Conservation (phyloP, 2,797 vertebrate genomes). For the Muscicapa comitata region DNA sequence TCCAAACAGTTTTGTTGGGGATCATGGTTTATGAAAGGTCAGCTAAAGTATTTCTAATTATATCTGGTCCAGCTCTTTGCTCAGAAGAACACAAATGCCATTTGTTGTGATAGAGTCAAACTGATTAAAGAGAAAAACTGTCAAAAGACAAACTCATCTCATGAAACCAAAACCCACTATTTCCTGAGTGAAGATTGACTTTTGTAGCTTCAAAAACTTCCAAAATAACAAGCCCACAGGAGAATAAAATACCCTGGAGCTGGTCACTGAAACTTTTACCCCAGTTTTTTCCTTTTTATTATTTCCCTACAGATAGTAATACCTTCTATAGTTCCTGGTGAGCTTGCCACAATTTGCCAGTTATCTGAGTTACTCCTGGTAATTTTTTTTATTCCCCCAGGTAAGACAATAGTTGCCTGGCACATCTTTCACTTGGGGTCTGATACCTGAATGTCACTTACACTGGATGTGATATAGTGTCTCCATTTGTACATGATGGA, state of each 20-base stretch:
- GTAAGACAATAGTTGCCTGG: neutral
- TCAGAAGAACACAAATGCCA: slow-evolving; percentile 51
- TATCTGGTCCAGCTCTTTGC: slow-evolving; percentile 38
- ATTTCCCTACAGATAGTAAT: neutral
- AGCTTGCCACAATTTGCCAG: neutral
- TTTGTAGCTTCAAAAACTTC: neutral
- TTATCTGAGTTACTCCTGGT: neutral
- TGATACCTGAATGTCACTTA: neutral
- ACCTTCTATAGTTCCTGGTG: neutral
- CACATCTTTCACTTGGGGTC: neutral
- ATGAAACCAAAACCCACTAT: neutral
- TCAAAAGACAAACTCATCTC: slow-evolving; percentile 15
- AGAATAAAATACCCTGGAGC: neutral
- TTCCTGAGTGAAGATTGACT: neutral
- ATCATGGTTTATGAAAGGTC: slow-evolving; percentile 74
- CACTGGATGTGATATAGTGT: rapidly evolving
- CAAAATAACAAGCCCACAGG: neutral
- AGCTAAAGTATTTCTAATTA: slow-evolving; percentile 75
- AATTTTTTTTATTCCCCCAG: neutral
- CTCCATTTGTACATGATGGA: rapidly evolving
- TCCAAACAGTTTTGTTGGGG: slow-evolving; percentile 66
- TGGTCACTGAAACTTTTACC: neutral
- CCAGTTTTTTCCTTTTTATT: neutral
- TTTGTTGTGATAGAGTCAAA: slow-evolving; percentile 58
- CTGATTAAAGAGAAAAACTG: slow-evolving; percentile 51